Base-by-base conservation (phyloP, 1,140 invertebrate species). In the Teleopsis dalmanni region DNA sequence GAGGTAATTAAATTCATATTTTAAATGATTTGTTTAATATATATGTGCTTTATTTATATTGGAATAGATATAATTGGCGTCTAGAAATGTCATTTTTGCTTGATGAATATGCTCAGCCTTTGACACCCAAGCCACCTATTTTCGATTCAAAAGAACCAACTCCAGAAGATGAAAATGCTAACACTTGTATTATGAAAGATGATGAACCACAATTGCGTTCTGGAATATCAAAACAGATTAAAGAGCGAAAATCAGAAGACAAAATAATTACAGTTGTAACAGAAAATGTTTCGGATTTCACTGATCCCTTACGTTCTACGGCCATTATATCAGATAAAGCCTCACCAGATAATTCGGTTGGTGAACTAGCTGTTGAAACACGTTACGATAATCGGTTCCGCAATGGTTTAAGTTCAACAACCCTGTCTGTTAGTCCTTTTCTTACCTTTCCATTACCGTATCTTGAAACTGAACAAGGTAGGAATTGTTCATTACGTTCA, bases 11-110 rank as follows among this genome's bases (percentile, higher is more conserved):
- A 21, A 16, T 4, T 26, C 21, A 19, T 14, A 9, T 34, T n/a
- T 33, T 23, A 49, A 21, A 34, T n/a, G 31, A 29, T 19, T 47
- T 2, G 11, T 4, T 36, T 47, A 14, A 16, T 25, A 40, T 48
- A 27, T 37, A 27, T 14, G 27, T 47, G 5, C 10, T 41, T 19
- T 8, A 40, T 18, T 38, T 38, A n/a, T n/a, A n/a, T n/a, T n/a
- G n/a, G n/a, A n/a, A n/a, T 6, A 50, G 48, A n/a, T 96, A 97
- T 62, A 94, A 94, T 55, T 91, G 88, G 81, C 78, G 88, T 47
- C 71, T 96, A 4, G 94, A 98, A 74, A 86, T 87, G 57, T 87
- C 91, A 0, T 96, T 93, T 69, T 73, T 96, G 19, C 84, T 90
- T 72, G 91, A 76, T 49, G 73, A 73, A 52, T 77, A 75, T 51